Evolutionary conservation across 1,140 invertebrate genomes (phyloP).

Genomic region (Drosophila funebris): DNA sequence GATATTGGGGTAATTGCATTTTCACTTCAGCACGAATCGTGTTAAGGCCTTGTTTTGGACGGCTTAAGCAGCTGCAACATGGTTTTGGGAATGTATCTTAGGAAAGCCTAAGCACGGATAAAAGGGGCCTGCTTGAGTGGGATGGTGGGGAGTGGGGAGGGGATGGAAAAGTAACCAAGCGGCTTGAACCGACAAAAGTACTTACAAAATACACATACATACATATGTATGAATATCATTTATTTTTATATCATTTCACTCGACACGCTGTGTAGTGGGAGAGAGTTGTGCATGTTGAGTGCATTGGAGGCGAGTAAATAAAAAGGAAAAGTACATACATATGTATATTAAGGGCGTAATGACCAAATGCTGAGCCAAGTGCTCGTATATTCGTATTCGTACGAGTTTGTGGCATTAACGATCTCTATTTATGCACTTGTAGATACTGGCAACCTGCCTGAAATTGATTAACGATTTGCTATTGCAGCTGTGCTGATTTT

Average conservation of each 20-base stretch:
- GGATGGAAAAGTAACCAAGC: neutral
- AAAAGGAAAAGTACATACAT: slow-evolving; percentile 3
- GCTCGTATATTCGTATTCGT: neutral
- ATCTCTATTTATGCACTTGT: slow-evolving; percentile 46
- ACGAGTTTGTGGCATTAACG: slow-evolving; percentile 16
- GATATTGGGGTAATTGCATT: neutral
- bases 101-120: neutral
- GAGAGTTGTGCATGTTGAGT: slow-evolving; percentile 23
- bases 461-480: slow-evolving; percentile 62
- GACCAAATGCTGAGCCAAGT: slow-evolving; percentile 22
- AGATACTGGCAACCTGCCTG: slow-evolving; percentile 39
- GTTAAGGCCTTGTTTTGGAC: neutral
- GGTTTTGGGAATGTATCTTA: neutral
- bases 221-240: slow-evolving; percentile 9
- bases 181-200: neutral
- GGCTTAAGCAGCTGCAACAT: neutral
- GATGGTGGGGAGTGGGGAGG: neutral
- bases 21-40: neutral
- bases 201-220: slow-evolving; percentile 4
- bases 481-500: slow-evolving; percentile 43
- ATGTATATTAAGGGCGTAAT: slow-evolving; percentile 32
- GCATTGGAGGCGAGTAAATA: neutral
- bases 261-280: neutral
- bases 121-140: neutral
- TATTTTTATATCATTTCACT: slow-evolving; percentile 22